Evolutionary conservation across 1,140 invertebrate species (phyloP), one percentile per base, ranked within the genome.

Genomic region (Neotoxoptera formosana): DNA sequence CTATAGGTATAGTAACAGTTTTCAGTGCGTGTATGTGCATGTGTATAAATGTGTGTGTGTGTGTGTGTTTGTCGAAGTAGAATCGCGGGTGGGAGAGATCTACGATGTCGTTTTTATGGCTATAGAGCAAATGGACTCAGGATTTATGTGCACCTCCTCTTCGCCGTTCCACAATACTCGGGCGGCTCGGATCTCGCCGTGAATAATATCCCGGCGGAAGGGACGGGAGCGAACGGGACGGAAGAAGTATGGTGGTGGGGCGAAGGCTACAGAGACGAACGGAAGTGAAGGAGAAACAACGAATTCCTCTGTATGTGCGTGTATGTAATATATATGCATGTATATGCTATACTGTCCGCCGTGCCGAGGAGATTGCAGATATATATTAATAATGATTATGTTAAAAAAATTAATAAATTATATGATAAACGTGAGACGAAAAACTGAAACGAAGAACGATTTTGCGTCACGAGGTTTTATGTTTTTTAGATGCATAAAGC

Each of bases 91-190:
- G 67, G 20, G 23, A 11, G 89, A 93, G 91, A 93, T 93, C 91
- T 93, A 93, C 91, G 91, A 93, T 93, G 91, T 93, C 91, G 91
- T 93, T 93, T 93, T 93, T 93, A 93, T 86, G 81, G 81, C n/a
- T 53, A 84, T 41, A 53, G 91, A 56, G 81, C 91, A 93, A 93
- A 93, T 93, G 91, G 91, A 93, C 81, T 93, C 25, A 21, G 48
- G 91, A 93, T 93, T 93, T 93, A 93, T 93, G 45, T 51, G 45
- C 21, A 20, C 76, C 48, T 84, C 91, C 25, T 45, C 81, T 36
- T 51, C 25, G 30, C 6, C 67, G 90, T 30, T 84, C 3, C 9
- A 21, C 86, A n/a, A 87, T 87, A 6, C 30, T 30, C 4, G 20
- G 14, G 30, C 47, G 17, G 45, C 47, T 47, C 14, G 45, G 20